Percentiles rank a stretch among this genome's conserved stretches.
Conservation (phyloP, 2,113 vertebrate species). For the Tiliqua scincoides region DNA sequence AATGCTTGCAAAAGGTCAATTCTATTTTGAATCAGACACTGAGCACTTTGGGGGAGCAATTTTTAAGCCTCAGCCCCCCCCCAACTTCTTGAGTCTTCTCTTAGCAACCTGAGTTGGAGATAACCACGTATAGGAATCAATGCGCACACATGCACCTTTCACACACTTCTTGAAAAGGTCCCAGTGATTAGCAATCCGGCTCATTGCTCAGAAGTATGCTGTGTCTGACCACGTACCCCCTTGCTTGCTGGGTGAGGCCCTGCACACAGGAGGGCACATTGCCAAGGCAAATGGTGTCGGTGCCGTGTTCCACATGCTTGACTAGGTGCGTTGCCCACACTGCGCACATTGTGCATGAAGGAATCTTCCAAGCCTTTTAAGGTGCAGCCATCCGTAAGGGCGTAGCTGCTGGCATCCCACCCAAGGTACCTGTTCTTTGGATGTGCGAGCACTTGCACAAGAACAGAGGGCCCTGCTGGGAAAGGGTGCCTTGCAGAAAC, state of each 20-base stretch:
- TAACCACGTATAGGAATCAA: too few species aligned
- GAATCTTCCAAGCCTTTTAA: not conserved
- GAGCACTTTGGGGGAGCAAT: too few species aligned
- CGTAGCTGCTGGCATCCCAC: not conserved
- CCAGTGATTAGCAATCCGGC: not conserved
- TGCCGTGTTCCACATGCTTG: not conserved
- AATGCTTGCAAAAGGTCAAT: too few species aligned
- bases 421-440: not conserved
- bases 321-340: not conserved
- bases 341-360: not conserved
- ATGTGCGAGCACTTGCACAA: not conserved
- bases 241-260: not conserved
- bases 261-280: not conserved
- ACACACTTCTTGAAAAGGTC: too few species aligned
- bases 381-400: not conserved
- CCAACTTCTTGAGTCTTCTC: too few species aligned
- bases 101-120: too few species aligned
- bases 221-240: not conserved
- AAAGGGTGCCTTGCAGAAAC: not conserved
- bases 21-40: too few species aligned
- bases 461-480: not conserved
- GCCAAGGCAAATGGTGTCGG: not conserved
- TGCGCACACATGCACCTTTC: too few species aligned
- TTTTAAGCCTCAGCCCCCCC: too few species aligned
- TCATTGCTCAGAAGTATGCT: not conserved